Conservation (phyloP, 1,140 invertebrate species). For the Orius insidiosus region DNA sequence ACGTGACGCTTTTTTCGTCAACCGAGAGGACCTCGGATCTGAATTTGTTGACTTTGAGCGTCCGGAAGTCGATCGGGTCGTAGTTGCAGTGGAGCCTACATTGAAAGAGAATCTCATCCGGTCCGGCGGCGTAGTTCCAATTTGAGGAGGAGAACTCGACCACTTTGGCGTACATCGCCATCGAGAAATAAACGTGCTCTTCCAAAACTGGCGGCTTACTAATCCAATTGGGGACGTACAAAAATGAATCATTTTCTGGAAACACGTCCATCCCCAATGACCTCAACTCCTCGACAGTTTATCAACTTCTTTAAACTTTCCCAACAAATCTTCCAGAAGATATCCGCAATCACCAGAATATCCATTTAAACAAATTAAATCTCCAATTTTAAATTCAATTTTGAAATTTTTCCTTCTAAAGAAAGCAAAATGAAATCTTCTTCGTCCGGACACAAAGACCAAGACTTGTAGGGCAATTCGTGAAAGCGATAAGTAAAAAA, state of each 20-base stretch:
- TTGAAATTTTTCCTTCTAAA: too few relatives aligned
- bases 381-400: too few relatives aligned
- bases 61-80: too few relatives aligned
- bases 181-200: constrained; percentile 2
- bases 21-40: too few relatives aligned
- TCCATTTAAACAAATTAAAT: too few relatives aligned
- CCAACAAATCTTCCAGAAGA: not conserved
- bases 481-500: not conserved
- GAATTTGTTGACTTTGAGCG: too few relatives aligned
- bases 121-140: not conserved
- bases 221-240: not conserved
- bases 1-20: too few relatives aligned
- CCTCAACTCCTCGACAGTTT: not conserved
- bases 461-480: not conserved
- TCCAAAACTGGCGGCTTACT: constrained; percentile 1
- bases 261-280: constrained; percentile 1
- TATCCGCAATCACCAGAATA: too few relatives aligned
- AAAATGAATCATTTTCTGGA: not conserved
- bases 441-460: not conserved
- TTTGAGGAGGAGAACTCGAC: constrained; percentile 2
- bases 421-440: too few relatives aligned
- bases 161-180: not conserved
- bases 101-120: too few relatives aligned
- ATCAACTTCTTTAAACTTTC: not conserved
- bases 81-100: too few relatives aligned